Conservation (phyloP, 2,797 vertebrate genomes). For the Scolopax bukidnonensis region DNA sequence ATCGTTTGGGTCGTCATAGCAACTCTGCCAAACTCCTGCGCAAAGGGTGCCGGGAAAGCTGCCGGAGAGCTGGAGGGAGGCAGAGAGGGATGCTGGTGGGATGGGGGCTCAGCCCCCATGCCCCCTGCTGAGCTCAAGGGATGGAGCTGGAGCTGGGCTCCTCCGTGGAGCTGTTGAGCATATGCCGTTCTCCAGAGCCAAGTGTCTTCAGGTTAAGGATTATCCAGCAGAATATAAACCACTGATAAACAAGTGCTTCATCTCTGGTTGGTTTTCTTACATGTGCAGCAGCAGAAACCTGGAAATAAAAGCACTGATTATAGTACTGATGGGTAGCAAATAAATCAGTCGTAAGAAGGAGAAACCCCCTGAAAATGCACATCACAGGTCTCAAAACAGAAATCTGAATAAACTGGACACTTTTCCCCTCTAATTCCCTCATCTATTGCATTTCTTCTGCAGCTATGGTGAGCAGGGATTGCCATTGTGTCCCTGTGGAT, state of each 20-base stretch:
- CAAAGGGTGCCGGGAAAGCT: background rate
- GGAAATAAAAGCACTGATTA: background rate
- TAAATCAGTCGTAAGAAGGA: background rate
- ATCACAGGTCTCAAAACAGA: background rate
- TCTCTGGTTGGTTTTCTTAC: background rate
- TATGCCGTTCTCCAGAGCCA: fast-evolving
- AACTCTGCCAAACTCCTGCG: constrained; percentile 23
- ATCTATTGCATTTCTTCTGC: background rate
- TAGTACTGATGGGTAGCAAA: background rate
- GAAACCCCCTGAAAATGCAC: background rate
- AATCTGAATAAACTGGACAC: constrained; percentile 22
- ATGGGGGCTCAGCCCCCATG: fast-evolving
- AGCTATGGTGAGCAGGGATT: background rate
- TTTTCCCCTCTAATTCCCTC: background rate
- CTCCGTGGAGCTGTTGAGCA: fast-evolving
- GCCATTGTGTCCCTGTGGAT: background rate
- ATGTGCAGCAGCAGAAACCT: background rate
- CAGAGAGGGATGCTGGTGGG: fast-evolving
- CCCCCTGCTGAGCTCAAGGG: fast-evolving
- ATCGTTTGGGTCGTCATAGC: constrained; percentile 6
- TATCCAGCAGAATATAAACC: background rate
- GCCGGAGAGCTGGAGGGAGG: background rate
- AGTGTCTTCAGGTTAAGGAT: background rate
- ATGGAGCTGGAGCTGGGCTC: background rate
- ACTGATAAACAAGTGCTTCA: background rate